Base-by-base conservation (phyloP, 2,888 invertebrate species). In the Alsophila aescularia region DNA sequence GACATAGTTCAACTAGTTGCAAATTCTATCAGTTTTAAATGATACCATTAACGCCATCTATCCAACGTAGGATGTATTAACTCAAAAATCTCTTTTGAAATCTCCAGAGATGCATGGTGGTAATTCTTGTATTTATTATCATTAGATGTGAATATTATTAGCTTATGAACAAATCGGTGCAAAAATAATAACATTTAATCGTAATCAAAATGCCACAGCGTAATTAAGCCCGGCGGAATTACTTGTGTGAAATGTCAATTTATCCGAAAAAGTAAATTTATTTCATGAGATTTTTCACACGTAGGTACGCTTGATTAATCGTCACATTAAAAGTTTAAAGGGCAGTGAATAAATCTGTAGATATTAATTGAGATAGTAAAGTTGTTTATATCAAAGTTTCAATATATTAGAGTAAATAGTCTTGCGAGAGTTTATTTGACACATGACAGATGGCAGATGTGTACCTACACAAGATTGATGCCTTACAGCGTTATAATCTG, bases 311-410 rank as follows among this genome's bases (percentile, higher is more conserved):
- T 45, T 81, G 77, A 82, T 81, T 72, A 77, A 82, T 81, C 35
- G 69, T 58, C 64, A 58, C 73, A 75, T 75, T 78, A 75, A 73
- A 74, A 77, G 66, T 75, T 75, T 64, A 75, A 81, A 78, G 75
- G 74, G 73, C 72, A 64, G 70, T 63, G 50, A 60, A 76, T 80
- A 79, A 79, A 81, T 81, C 73, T 68, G 52, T 44, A 70, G 77
- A 81, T 82, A 75, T 77, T 80, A 76, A 81, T 81, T 78, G 72
- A 79, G 81, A 83, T 81, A 83, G 82, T 75, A 70, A 77, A 77
- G 76, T 80, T 65, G 71, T 72, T 75, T 78, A 77, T 78, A 39
- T 54, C 15, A 55, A 61, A 48, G 39, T 34, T 13, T 36, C 45
- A 39, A 54, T 54, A 44, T 36, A 16, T 52, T 10, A 48, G 36